Evolutionary conservation across 1,140 invertebrate species (phyloP).

Genomic region (Anastrepha ludens): DNA sequence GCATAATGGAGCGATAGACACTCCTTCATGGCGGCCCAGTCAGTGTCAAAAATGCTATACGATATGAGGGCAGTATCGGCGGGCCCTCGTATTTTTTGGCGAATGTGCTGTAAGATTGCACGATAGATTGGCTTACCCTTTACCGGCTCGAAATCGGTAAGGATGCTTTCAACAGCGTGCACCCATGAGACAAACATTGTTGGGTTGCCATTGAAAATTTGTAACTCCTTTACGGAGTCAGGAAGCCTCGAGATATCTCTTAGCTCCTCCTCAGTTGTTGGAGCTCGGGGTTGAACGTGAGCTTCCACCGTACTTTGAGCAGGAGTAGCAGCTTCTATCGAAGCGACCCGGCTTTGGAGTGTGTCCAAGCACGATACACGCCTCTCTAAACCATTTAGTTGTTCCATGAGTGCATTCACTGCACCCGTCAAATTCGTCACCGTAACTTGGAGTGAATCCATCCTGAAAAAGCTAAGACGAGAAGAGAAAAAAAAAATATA

Average conservation of each 20-base stretch:
- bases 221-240: conserved; percentile 42
- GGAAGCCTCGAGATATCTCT: conserved; percentile 10
- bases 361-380: not conserved
- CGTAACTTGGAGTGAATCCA: not conserved
- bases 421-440: not conserved
- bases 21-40: conserved; percentile 26
- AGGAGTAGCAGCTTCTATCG: not conserved
- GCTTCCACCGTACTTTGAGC: not conserved
- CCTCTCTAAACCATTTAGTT: not conserved
- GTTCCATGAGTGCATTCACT: not conserved
- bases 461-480: not conserved
- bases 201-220: not conserved
- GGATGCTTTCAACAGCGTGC: conserved; percentile 24
- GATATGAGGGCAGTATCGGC: conserved; percentile 46
- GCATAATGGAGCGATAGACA: conserved; percentile 54
- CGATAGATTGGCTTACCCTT: conserved; percentile 27
- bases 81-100: conserved; percentile 10
- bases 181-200: conserved; percentile 45
- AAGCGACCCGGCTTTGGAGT: not conserved
- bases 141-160: conserved; percentile 26
- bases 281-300: not conserved
- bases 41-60: conserved; percentile 45
- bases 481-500: not conserved
- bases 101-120: conserved; percentile 36
- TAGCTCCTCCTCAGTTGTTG: not conserved